phyloP scores from a whole-genome alignment of 2,113 vertebrate species.

The Petrocephalus zakoni region DNA sequence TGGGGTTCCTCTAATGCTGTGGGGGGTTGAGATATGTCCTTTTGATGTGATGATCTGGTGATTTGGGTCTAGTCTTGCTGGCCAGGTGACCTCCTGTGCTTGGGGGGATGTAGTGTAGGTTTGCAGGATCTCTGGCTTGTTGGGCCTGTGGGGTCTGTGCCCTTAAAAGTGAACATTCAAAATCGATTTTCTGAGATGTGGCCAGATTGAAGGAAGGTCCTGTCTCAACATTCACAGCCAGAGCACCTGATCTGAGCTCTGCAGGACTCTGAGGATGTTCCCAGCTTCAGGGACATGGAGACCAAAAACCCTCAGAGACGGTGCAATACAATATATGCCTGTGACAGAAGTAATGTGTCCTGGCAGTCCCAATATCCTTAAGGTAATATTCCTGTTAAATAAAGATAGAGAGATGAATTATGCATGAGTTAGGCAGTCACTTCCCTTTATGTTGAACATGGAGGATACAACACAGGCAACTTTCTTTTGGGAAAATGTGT shows the following conservation, averaged over 20 bases:
- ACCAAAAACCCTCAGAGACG: neutral
- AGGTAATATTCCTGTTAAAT: slow-evolving; percentile 1
- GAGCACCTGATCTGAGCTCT: neutral
- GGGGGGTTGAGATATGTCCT: too few relatives aligned
- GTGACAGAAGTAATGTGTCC: neutral
- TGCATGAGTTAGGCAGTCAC: neutral
- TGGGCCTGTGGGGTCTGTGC: too few relatives aligned
- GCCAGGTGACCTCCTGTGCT: too few relatives aligned
- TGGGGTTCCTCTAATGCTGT: too few relatives aligned
- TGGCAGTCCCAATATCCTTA: slow-evolving; percentile 1
- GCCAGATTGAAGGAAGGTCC: neutral
- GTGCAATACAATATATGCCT: neutral
- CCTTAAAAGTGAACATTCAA: neutral
- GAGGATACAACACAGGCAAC: neutral
- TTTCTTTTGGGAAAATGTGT: too few relatives aligned
- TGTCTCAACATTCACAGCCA: neutral
- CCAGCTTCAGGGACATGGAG: neutral
- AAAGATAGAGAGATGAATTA: neutral
- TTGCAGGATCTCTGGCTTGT: too few relatives aligned
- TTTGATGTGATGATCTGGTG: too few relatives aligned
- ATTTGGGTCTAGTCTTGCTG: too few relatives aligned
- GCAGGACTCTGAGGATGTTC: neutral
- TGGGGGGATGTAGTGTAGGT: too few relatives aligned
- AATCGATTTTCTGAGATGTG: neutral
- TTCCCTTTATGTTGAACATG: neutral